These are phyloP conservation scores for Synchiropus splendidus DNA, from an alignment of 2,113 vertebrate genomes.

Conservation along the genomic window DNA sequence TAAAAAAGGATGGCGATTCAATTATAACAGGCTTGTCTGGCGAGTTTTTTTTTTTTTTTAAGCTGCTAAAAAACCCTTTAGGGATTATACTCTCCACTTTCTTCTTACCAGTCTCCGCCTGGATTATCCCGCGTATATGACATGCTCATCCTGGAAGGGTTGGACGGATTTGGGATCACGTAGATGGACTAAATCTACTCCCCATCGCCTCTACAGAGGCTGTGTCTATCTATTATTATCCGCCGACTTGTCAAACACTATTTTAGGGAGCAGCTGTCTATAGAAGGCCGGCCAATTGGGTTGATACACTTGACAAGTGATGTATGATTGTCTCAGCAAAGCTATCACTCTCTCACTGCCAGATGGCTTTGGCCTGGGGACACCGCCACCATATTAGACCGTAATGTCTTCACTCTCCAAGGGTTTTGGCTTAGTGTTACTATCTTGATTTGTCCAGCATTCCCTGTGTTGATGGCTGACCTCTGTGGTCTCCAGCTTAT, in stretches of 20 bases:
- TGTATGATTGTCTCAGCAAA: slow-evolving; percentile 55
- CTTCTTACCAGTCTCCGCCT: slow-evolving; percentile 29
- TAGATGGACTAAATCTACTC: slow-evolving; percentile 31
- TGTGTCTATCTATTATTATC: slow-evolving; percentile 48
- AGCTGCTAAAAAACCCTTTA: too few relatives aligned
- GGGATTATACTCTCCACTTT: slow-evolving; percentile 14
- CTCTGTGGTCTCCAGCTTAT: slow-evolving; percentile 18
- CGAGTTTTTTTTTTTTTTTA: too few relatives aligned
- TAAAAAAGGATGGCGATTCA: too few relatives aligned
- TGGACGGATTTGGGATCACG: slow-evolving; percentile 29
- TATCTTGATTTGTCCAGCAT: slow-evolving; percentile 28
- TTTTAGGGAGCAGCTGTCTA: slow-evolving; percentile 55
- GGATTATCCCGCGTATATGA: slow-evolving; percentile 43
- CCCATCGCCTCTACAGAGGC: slow-evolving; percentile 43
- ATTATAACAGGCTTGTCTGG: too few relatives aligned
- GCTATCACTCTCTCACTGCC: slow-evolving; percentile 49
- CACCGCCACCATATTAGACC: slow-evolving; percentile 45
- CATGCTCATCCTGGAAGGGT: slow-evolving; percentile 32
- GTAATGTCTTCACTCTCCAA: slow-evolving; percentile 44
- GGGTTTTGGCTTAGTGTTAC: slow-evolving; percentile 29
- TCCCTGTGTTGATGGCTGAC: slow-evolving; percentile 28
- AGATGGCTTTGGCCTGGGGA: slow-evolving; percentile 50
- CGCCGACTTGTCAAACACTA: slow-evolving; percentile 48
- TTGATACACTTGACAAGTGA: slow-evolving; percentile 61
- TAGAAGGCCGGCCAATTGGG: slow-evolving; percentile 55